Conservation (phyloP, 2,113 vertebrate genomes). For the Mixornis gularis region DNA sequence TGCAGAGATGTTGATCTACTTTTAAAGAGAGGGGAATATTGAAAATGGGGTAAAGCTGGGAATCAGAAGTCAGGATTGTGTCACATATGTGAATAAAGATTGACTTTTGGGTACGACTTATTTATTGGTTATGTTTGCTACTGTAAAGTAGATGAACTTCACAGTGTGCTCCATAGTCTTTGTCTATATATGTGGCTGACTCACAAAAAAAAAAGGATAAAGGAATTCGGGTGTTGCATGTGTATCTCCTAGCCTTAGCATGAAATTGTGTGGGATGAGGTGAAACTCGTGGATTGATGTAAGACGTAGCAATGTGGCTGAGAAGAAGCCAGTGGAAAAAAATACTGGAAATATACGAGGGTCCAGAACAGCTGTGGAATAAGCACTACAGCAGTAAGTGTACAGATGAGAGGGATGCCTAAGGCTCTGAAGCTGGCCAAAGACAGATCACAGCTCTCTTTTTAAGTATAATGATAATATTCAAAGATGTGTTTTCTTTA, state of each 20-base stretch:
- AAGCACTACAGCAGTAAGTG: not conserved
- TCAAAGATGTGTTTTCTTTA: not conserved
- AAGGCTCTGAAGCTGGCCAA: not conserved
- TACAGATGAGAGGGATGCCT: not conserved
- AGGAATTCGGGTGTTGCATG: not conserved
- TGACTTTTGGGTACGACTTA: not conserved
- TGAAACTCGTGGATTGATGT: not conserved
- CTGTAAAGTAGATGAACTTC: not conserved
- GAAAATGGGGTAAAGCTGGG: not conserved
- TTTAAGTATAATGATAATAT: not conserved
- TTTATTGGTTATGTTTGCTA: not conserved
- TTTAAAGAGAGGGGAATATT: not conserved
- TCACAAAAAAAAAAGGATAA: not conserved
- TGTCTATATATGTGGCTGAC: not conserved
- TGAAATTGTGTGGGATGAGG: not conserved
- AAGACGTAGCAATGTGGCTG: not conserved
- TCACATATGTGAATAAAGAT: not conserved
- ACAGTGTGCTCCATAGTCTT: not conserved
- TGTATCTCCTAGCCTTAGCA: not conserved
- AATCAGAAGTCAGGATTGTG: not conserved
- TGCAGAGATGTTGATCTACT: not conserved
- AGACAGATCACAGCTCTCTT: not conserved
- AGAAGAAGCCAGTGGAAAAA: not conserved
- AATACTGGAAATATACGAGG: not conserved
- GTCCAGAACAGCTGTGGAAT: not conserved